A percentile compares a stretch with the other conserved stretches of the same genome.
Conservation (phyloP, 2,888 invertebrate genomes). For the Callyntrura sp. region DNA sequence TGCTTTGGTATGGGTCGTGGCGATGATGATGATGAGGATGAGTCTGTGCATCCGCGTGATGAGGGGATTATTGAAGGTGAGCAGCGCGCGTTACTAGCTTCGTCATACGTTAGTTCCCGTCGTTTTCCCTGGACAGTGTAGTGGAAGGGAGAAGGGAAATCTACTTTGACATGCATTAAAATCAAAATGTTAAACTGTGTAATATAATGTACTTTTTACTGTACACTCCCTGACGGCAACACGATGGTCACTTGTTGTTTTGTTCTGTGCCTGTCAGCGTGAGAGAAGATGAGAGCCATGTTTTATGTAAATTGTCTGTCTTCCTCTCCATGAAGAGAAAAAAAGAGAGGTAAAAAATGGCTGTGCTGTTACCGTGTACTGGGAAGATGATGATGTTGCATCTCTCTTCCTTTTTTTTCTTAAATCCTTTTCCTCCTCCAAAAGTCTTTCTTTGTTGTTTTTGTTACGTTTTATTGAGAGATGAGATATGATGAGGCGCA, state of each 20-base stretch:
- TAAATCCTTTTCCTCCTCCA: background rate
- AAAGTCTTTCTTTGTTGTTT: slow-evolving; percentile 17
- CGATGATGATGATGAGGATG: slow-evolving; percentile 42
- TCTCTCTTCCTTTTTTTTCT: slow-evolving; percentile 45
- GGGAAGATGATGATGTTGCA: slow-evolving; percentile 58
- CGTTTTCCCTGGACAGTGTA: slow-evolving; percentile 45
- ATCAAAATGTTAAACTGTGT: slow-evolving; percentile 64
- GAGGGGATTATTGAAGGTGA: slow-evolving; percentile 29
- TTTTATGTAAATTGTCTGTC: slow-evolving; percentile 73
- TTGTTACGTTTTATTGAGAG: slow-evolving; percentile 43
- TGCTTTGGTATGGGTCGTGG: background rate
- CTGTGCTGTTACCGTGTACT: too few relatives aligned
- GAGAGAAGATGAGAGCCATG: slow-evolving; percentile 69
- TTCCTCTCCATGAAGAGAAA: background rate
- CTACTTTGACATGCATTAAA: slow-evolving; percentile 48
- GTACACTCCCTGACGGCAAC: slow-evolving; percentile 26
- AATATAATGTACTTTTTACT: slow-evolving; percentile 47
- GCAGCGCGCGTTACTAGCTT: background rate
- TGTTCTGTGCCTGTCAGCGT: slow-evolving; percentile 60
- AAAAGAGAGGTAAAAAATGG: background rate
- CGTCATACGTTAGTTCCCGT: too few relatives aligned
- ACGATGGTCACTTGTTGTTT: background rate
- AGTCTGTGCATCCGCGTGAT: background rate
- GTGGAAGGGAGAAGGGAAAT: background rate
- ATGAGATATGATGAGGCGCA: slow-evolving; percentile 54